Evolutionary conservation across 2,113 vertebrate species (phyloP).

Genomic region (Jaculus jaculus): DNA sequence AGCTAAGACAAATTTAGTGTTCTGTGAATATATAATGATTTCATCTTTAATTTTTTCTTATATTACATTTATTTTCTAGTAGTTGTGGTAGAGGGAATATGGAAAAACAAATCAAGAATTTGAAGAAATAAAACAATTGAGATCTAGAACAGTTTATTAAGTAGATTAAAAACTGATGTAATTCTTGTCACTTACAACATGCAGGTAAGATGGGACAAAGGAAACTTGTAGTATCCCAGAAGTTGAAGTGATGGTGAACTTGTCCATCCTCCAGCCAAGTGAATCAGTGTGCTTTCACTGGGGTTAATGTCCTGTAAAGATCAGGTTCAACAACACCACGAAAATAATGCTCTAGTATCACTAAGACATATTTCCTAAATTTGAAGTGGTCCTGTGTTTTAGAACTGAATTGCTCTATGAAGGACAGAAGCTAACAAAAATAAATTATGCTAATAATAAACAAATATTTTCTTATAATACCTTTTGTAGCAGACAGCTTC

Average conservation of each 20-base stretch:
- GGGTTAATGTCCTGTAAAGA: background rate
- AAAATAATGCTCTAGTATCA: background rate
- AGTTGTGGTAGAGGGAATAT: background rate
- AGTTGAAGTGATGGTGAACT: background rate
- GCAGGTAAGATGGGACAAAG: background rate
- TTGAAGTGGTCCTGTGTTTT: constrained; percentile 27
- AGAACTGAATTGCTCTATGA: background rate
- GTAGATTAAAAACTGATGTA: background rate
- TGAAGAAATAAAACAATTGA: background rate
- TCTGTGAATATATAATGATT: background rate
- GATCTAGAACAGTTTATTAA: background rate
- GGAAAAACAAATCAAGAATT: background rate
- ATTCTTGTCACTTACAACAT: background rate
- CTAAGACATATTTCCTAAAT: constrained; percentile 7
- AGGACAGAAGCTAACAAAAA: constrained; percentile 17
- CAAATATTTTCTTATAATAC: no score
- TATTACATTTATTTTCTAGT: background rate
- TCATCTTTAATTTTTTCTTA: background rate
- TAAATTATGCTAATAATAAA: background rate
- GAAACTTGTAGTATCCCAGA: background rate
- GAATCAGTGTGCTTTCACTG: background rate
- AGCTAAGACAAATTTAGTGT: background rate
- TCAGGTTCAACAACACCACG: background rate
- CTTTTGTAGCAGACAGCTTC: no score
- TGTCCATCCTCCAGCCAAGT: background rate